A percentile compares a stretch with the other conserved stretches of the same genome.
Conservation (phyloP, 2,113 vertebrate species). For the Ardeotis arabs region DNA sequence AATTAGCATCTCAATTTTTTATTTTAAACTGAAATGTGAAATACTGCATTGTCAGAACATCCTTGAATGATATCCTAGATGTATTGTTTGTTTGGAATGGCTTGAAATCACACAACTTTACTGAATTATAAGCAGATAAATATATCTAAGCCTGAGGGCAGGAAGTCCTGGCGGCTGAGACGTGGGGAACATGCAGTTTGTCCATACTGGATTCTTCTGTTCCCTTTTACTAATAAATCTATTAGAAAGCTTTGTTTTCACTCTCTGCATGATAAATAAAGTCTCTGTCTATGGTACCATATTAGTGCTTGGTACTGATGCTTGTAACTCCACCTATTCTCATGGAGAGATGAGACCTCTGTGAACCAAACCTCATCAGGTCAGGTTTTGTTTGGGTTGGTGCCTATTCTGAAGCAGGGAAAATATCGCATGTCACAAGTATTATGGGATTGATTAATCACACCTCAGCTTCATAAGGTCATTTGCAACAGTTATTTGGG, state of each 20-base stretch:
- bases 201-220: constrained; percentile 52
- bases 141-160: constrained; percentile 48
- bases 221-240: constrained; percentile 64
- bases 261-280: constrained; percentile 59
- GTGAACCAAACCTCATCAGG: constrained; percentile 28
- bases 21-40: constrained; percentile 43
- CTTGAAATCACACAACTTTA: constrained; percentile 57
- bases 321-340: constrained; percentile 33
- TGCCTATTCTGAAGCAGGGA: background rate
- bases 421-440: background rate
- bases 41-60: constrained; percentile 38
- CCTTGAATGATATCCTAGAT: constrained; percentile 29
- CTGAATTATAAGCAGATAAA: constrained; percentile 60
- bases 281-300: constrained; percentile 7
- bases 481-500: constrained; percentile 5
- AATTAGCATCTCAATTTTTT: constrained; percentile 17
- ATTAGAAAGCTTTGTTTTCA: constrained; percentile 62
- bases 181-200: constrained; percentile 27
- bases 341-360: constrained; percentile 32
- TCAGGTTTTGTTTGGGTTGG: constrained; percentile 56
- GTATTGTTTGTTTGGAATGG: constrained; percentile 58
- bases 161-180: constrained; percentile 57
- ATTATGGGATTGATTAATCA: constrained; percentile 43
- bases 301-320: background rate
- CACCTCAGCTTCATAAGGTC: constrained; percentile 7